Conservation (phyloP, 1,140 invertebrate species). For the Hypsibius dujardini region DNA sequence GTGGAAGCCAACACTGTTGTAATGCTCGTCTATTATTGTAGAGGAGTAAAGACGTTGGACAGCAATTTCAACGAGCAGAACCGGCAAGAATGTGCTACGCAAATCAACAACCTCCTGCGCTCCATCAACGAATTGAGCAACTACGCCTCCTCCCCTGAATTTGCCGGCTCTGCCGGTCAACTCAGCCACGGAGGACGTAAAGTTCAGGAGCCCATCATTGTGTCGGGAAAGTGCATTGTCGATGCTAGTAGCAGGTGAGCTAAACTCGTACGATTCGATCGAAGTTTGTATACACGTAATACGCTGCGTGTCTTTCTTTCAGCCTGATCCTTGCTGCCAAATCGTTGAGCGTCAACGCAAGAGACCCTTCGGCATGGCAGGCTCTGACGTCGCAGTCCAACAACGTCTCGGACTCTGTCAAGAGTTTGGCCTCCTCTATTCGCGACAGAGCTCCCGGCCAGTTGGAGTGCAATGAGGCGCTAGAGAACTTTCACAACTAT, state of each 20-base stretch:
- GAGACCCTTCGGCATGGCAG: constrained; percentile 83
- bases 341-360: constrained; percentile 64
- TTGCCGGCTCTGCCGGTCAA: constrained; percentile 70
- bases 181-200: constrained; percentile 47
- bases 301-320: too few relatives aligned
- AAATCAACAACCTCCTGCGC: constrained; percentile 65
- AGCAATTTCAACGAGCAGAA: constrained; percentile 58
- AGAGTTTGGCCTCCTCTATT: constrained; percentile 71
- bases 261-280: background rate
- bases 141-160: constrained; percentile 81
- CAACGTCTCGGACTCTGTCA: constrained; percentile 86
- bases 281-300: too few relatives aligned
- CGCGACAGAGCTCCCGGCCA: constrained; percentile 86
- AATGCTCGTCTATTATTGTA: background rate
- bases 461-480: constrained; percentile 68
- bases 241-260: constrained; percentile 53
- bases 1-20: background rate
- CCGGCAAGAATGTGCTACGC: constrained; percentile 52
- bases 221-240: constrained; percentile 57
- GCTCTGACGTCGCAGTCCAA: constrained; percentile 77
- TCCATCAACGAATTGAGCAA: constrained; percentile 78
- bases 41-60: constrained; percentile 45
- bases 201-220: constrained; percentile 68
- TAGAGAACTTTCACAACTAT: constrained; percentile 54
- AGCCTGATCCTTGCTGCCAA: constrained; percentile 48